These are phyloP conservation scores for Oxyruncus cristatus DNA, from an alignment of 2,113 vertebrate genomes.

Conservation along the genomic window DNA sequence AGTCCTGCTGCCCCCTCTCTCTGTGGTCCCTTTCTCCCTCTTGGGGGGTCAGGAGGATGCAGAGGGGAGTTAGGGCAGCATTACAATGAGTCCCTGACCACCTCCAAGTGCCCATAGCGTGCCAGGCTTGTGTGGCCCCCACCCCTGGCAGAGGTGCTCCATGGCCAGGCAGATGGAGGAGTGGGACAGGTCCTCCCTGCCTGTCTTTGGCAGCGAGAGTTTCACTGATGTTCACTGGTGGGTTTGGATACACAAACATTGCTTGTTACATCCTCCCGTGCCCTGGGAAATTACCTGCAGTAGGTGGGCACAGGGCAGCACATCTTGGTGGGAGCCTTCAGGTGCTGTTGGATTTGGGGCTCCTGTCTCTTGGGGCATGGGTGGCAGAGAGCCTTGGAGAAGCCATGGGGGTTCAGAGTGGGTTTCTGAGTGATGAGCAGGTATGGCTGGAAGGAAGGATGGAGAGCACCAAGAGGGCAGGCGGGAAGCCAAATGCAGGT, in stretches of 20 bases:
- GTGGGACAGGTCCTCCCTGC: background rate
- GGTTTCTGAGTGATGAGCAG: background rate
- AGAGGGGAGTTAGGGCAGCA: background rate
- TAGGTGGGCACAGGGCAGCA: background rate
- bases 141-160: background rate
- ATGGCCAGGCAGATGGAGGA: background rate
- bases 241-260: fast-evolving
- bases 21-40: background rate
- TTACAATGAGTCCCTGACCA: background rate
- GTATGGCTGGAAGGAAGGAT: background rate
- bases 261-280: background rate
- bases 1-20: background rate
- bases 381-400: background rate
- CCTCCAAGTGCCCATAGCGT: fast-evolving
- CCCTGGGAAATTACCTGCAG: background rate
- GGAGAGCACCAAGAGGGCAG: background rate
- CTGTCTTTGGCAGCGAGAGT: background rate
- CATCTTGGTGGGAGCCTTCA: background rate
- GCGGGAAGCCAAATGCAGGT: background rate
- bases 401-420: fast-evolving
- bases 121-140: background rate
- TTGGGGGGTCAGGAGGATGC: background rate
- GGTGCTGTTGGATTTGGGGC: background rate
- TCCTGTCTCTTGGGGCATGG: background rate
- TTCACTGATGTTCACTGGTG: background rate